Evolutionary conservation across 2,113 vertebrate genomes (phyloP).

Genomic region (Gallinago paraguaiae): DNA sequence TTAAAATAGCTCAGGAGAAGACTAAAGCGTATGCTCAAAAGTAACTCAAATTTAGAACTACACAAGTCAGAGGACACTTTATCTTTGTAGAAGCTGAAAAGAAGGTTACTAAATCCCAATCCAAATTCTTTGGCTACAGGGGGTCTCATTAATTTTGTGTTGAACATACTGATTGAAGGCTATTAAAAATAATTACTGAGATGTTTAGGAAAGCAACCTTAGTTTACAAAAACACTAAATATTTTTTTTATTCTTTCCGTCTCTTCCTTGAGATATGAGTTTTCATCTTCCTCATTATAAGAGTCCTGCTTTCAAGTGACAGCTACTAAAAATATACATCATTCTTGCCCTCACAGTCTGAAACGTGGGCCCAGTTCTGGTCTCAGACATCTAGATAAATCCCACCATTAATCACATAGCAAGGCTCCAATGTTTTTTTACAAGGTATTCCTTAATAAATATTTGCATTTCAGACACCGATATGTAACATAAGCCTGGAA

Average conservation of each 20-base stretch:
- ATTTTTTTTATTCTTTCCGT: neutral
- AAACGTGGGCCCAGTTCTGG: neutral
- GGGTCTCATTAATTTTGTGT: neutral
- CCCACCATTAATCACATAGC: neutral
- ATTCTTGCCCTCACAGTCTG: neutral
- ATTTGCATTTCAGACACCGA: neutral
- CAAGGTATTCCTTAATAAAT: neutral
- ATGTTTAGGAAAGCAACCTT: neutral
- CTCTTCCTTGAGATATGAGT: neutral
- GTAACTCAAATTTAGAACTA: neutral
- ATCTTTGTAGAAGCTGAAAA: neutral
- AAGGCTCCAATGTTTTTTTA: neutral
- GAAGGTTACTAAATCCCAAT: neutral
- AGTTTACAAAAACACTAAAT: neutral
- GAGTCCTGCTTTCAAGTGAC: neutral
- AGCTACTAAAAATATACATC: neutral
- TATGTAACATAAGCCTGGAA: neutral
- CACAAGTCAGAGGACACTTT: neutral
- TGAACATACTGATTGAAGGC: neutral
- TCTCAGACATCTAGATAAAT: neutral
- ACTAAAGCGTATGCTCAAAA: neutral
- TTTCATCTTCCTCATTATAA: neutral
- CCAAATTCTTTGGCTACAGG: neutral
- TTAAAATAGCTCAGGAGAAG: neutral
- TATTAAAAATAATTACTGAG: neutral